Evolutionary conservation across 1,140 invertebrate genomes (phyloP), one percentile per base, ranked within the genome.

Genomic region (Acarapis woodi): DNA sequence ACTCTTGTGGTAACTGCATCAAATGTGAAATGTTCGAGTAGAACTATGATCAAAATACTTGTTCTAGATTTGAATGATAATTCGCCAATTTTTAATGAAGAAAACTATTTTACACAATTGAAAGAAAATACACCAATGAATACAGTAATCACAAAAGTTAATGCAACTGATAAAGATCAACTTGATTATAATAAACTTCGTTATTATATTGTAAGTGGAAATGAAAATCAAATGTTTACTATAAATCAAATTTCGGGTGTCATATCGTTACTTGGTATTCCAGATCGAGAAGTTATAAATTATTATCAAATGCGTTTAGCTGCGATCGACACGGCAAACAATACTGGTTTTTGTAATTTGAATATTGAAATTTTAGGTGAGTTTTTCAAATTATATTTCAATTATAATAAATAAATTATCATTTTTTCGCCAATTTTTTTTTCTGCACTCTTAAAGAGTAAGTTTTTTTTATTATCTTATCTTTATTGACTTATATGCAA

Each of bases 61-160:
- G 42, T 49, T 4, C 46, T 47, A 42, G 48, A 49, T 39, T 46
- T 46, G 6, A 93, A 93, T 53, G 87, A 94, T 46, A 93, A 90
- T 51, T 77, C 73, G 0, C 85, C 85, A 1, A 53, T 67, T 4
- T 83, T 94, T 48, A 68, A 73, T 23, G 41, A 48, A 37, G 34
- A 38, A 16, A 43, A 49, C 20, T 49, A 45, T 37, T 12, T 45
- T 29, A 45, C 48, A 22, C 47, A 50, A 40, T 38, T 50, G 1
- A 44, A 47, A 32, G 48, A 50, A 43, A 50, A 50, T 36, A 37
- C 46, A 6, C 48, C 48, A 29, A 38, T 44, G 2, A 48, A 48
- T 22, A 46, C 48, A 26, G 48, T 49, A 6, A 42, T 50, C 23
- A 43, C 43, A 3, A 45, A 41, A 15, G 23, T 50, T 2, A 41